Evolutionary conservation across 2,888 invertebrate species (phyloP).

Genomic region (Prosopocoilus inquinatus): DNA sequence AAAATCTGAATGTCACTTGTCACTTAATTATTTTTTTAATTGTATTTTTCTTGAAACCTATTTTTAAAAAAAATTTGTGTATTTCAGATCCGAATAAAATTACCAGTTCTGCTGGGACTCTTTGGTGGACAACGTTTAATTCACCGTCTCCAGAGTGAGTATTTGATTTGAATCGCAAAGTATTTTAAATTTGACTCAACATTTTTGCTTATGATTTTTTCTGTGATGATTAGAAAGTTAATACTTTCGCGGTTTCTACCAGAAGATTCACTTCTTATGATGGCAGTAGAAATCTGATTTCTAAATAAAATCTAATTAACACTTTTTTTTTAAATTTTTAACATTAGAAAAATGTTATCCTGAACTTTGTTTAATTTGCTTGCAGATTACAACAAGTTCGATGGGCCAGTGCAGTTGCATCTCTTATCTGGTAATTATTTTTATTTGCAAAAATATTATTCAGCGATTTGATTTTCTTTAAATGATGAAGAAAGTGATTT

Average conservation of each 20-base stretch:
- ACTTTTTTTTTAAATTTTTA: too few relatives aligned
- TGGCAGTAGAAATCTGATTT: conserved; percentile 18
- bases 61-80: neutral
- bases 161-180: neutral
- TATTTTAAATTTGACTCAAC: neutral
- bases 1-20: neutral
- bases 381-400: too few relatives aligned
- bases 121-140: neutral
- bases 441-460: neutral
- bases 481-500: conserved; percentile 52
- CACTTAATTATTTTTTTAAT: neutral
- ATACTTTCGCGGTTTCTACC: neutral
- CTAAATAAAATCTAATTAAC: too few relatives aligned
- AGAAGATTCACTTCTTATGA: conserved; percentile 34
- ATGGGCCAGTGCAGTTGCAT: too few relatives aligned
- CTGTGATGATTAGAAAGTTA: conserved; percentile 55
- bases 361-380: too few relatives aligned
- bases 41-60: neutral
- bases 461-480: conserved; percentile 8
- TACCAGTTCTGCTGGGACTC: too few relatives aligned
- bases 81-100: neutral
- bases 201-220: neutral
- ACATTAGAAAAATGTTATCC: too few relatives aligned
- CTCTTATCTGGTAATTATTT: too few relatives aligned
- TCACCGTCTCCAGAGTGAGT: neutral